Percentiles rank a stretch among this genome's conserved stretches.
Evolutionary conservation across 2,888 invertebrate species (phyloP).

Genomic region (Drosophila recens): DNA sequence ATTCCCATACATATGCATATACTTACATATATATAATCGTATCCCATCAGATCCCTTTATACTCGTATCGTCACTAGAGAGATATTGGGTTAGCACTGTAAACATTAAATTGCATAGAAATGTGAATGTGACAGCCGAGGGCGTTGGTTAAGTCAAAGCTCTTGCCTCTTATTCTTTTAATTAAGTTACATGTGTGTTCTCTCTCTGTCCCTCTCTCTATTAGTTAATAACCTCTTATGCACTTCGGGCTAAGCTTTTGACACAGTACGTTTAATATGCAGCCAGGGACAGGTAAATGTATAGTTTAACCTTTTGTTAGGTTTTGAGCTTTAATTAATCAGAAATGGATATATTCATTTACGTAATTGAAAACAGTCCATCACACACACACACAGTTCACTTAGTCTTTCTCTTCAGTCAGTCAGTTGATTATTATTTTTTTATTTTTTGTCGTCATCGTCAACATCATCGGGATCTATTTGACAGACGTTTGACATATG

Average conservation of each 20-base stretch:
- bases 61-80: conserved; percentile 39
- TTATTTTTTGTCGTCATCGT: neutral
- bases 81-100: conserved; percentile 49
- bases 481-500: conserved; percentile 12
- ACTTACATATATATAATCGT: conserved; percentile 2
- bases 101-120: conserved; percentile 59
- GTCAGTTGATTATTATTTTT: neutral
- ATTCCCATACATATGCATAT: neutral
- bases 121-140: conserved; percentile 62
- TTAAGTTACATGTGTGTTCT: conserved; percentile 47
- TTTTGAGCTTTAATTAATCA: conserved; percentile 32
- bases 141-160: conserved; percentile 42
- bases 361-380: conserved; percentile 26
- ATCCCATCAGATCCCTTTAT: conserved; percentile 21
- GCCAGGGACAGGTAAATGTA: conserved; percentile 9
- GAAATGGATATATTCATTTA: conserved; percentile 32
- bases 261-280: conserved; percentile 25
- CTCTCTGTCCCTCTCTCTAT: neutral
- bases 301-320: conserved; percentile 8
- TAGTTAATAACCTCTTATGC: conserved; percentile 36
- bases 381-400: neutral
- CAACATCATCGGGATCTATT: neutral
- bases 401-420: neutral
- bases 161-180: conserved; percentile 54
- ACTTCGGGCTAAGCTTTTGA: conserved; percentile 22